Base-by-base conservation (phyloP, 2,888 invertebrate species). In the Uropetala carovei region DNA sequence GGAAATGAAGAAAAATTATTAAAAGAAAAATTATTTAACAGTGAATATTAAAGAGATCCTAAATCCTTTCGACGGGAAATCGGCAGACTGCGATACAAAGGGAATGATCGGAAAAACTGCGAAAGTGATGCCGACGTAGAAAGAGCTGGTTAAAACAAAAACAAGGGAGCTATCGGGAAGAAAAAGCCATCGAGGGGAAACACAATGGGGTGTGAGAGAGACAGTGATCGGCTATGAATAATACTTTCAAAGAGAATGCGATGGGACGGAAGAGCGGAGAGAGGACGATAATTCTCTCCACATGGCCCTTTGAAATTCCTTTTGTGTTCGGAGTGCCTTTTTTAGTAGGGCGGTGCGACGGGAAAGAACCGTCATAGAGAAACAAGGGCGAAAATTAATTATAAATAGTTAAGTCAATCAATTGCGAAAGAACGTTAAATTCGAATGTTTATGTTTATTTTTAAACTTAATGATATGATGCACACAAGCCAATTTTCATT, bases 161-260 rank as follows among this genome's bases (percentile, higher is more conserved):
- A 22, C 68, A n/a, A 22, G n/a, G 18, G n/a, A 22, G 68, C 68
- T 68, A 68, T 68, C 22, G 68, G 68, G 68, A 68, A 68, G 22
- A 60, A 68, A 68, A 68, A 43, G 43, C 22, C n/a, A n/a, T 68
- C 9, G n/a, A 68, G 68, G n/a, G n/a, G 22, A 68, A 68, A 68
- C 68, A 68, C 68, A 68, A 68, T n/a, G 68, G 18, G 18, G 64
- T 64, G 64, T 64, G 14, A 64, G 68, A 68, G 68, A 68, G 68
- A 68, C 68, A 68, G 68, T 68, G 68, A 68, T 68, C 22, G 68
- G 22, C 68, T 68, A 68, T 68, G 68, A 68, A 68, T 68, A 68
- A n/a, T 68, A 68, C 68, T 68, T n/a, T n/a, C 43, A 68, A 68
- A 68, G 68, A 68, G 68, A 22, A 68, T 68, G 68, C 68, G 13